Evolutionary conservation across 2,888 invertebrate genomes (phyloP).

Genomic region (Luperina testacea): DNA sequence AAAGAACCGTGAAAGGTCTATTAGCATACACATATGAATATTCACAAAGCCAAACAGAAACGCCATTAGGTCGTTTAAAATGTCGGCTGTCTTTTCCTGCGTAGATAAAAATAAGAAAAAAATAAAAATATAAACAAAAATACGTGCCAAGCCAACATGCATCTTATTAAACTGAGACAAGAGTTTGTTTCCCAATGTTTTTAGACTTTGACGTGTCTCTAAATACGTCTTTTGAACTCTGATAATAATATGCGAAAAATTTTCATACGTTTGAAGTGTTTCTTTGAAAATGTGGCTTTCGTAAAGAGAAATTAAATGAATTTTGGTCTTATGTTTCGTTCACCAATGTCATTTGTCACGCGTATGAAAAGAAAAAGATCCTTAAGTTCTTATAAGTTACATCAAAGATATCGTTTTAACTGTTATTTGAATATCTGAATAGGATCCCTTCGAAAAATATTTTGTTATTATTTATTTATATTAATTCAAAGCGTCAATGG

Average conservation of each 20-base stretch:
- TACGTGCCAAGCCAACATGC: slow-evolving; percentile 68
- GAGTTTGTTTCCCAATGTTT: slow-evolving; percentile 65
- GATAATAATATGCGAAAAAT: slow-evolving; percentile 73
- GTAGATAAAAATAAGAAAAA: slow-evolving; percentile 71
- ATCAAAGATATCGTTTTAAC: slow-evolving; percentile 49
- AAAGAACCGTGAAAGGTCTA: slow-evolving; percentile 59
- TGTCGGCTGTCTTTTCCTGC: slow-evolving; percentile 69
- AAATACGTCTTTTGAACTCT: slow-evolving; percentile 76
- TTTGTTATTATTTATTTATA: slow-evolving; percentile 52
- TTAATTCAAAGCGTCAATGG: slow-evolving; percentile 63
- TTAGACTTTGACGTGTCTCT: slow-evolving; percentile 70
- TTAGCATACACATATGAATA: slow-evolving; percentile 74
- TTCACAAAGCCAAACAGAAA: slow-evolving; percentile 72
- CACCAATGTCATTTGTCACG: slow-evolving; percentile 40
- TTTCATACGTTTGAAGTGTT: slow-evolving; percentile 75
- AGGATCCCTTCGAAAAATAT: slow-evolving; percentile 29
- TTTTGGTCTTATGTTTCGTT: slow-evolving; percentile 50
- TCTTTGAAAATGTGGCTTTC: slow-evolving; percentile 70
- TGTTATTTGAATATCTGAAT: slow-evolving; percentile 38
- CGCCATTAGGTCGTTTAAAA: slow-evolving; percentile 69
- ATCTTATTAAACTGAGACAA: slow-evolving; percentile 70
- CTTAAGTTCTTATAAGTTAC: slow-evolving; percentile 40
- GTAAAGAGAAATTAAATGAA: slow-evolving; percentile 62
- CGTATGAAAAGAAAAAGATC: slow-evolving; percentile 46
- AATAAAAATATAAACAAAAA: slow-evolving; percentile 74